A percentile compares a stretch with the other conserved stretches of the same genome.
These are phyloP conservation scores for Solenodon paradoxus DNA, from an alignment of 2,113 vertebrate genomes.

Conservation along the genomic window DNA sequence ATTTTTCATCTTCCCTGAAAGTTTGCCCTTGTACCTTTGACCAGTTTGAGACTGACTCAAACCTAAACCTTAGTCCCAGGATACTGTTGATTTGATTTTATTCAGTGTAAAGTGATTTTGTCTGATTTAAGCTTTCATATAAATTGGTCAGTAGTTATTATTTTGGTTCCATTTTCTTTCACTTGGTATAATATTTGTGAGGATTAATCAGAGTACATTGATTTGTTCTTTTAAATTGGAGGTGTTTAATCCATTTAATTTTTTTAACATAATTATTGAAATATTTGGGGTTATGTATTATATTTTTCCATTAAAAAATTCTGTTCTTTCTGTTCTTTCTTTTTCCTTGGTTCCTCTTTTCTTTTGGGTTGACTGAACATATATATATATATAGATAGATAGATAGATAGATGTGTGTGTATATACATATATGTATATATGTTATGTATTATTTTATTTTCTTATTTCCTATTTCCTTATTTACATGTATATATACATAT, in stretches of 20 bases:
- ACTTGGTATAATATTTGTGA: background rate
- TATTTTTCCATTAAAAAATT: background rate
- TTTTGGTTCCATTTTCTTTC: background rate
- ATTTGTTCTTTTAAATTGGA: background rate
- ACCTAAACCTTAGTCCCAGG: background rate
- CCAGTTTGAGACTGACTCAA: background rate
- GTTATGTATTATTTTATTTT: slow-evolving; percentile 25
- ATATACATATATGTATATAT: no score
- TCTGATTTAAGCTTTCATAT: background rate
- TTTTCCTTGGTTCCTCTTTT: background rate
- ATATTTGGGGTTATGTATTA: background rate
- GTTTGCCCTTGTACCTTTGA: background rate
- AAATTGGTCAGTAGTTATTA: background rate
- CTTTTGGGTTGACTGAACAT: background rate
- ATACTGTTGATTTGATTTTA: background rate
- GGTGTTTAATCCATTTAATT: background rate
- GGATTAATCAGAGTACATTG: background rate
- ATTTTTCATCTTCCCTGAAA: background rate
- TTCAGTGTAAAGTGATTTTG: background rate
- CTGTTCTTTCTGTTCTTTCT: background rate
- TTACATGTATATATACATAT: no score
- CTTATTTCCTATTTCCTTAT: background rate
- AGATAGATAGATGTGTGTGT: no score
- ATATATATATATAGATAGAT: no score
- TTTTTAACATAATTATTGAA: slow-evolving; percentile 22